A percentile compares a stretch with the other conserved stretches of the same genome.
These are phyloP conservation scores for Polyergus mexicanus DNA, from an alignment of 1,140 invertebrate species.

Conservation along the genomic window DNA sequence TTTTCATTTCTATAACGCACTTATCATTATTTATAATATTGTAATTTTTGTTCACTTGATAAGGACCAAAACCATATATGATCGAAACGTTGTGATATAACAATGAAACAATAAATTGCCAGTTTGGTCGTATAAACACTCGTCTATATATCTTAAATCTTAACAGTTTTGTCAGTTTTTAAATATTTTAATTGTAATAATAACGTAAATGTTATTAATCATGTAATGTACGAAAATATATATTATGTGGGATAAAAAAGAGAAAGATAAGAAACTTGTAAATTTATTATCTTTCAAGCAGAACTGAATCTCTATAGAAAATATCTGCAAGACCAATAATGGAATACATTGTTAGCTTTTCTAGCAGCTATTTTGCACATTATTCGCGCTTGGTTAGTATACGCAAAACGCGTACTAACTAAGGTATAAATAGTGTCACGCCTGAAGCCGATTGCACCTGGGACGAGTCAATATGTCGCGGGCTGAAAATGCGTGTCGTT, in stretches of 20 bases:
- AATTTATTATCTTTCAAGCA: background rate
- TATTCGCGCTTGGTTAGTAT: background rate
- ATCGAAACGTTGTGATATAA: too few relatives aligned
- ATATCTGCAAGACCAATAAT: background rate
- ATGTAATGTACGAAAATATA: background rate
- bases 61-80: too few relatives aligned
- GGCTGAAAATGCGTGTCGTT: constrained; percentile 7
- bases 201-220: background rate
- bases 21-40: too few relatives aligned
- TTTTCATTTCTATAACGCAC: too few relatives aligned
- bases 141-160: too few relatives aligned
- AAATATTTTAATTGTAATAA: background rate
- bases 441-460: constrained; percentile 18
- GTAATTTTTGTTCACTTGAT: too few relatives aligned
- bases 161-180: background rate
- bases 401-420: constrained; percentile 17
- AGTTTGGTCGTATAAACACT: too few relatives aligned
- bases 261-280: constrained; percentile 5
- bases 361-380: constrained; percentile 17
- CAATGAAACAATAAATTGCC: too few relatives aligned
- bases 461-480: constrained; percentile 39
- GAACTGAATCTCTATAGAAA: background rate
- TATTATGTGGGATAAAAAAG: background rate
- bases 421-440: constrained; percentile 12
- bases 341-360: constrained; percentile 12